Percentiles rank a stretch among this genome's conserved stretches.
phyloP scores from a whole-genome alignment of 2,113 vertebrate genomes.

The Bolborhynchus lineola region DNA sequence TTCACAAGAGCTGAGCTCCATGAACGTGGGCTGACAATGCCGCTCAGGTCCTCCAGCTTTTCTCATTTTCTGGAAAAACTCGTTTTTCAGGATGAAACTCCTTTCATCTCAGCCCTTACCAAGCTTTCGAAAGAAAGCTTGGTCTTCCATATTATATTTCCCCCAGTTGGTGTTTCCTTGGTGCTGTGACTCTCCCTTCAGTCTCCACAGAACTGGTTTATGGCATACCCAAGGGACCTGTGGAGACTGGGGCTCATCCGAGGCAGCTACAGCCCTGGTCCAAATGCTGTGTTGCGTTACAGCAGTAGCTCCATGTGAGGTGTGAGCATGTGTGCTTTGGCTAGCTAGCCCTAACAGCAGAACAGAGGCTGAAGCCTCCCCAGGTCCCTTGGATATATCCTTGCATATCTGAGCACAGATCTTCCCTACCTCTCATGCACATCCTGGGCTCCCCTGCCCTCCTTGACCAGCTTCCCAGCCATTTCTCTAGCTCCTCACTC shows the following conservation, averaged over 20 bases:
- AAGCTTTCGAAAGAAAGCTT: neutral
- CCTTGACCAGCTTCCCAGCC: neutral
- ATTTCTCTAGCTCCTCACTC: neutral
- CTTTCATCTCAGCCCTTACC: neutral
- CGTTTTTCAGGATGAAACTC: neutral
- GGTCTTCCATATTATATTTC: neutral
- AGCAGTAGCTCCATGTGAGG: neutral
- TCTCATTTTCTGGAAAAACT: neutral
- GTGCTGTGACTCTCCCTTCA: neutral
- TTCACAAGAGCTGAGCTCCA: neutral
- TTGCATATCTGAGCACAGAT: neutral
- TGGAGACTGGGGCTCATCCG: neutral
- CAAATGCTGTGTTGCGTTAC: rapidly evolving
- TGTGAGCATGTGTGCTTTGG: neutral
- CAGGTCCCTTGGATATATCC: neutral
- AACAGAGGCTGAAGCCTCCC: neutral
- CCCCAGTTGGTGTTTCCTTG: neutral
- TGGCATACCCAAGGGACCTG: neutral
- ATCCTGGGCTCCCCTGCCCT: neutral
- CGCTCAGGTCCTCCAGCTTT: neutral
- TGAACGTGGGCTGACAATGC: neutral
- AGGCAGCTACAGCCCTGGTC: neutral
- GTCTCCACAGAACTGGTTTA: neutral
- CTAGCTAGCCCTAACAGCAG: rapidly evolving
- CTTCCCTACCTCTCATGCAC: neutral